Conservation (phyloP, 2,888 invertebrate genomes). For the Cosmopolites sordidus region DNA sequence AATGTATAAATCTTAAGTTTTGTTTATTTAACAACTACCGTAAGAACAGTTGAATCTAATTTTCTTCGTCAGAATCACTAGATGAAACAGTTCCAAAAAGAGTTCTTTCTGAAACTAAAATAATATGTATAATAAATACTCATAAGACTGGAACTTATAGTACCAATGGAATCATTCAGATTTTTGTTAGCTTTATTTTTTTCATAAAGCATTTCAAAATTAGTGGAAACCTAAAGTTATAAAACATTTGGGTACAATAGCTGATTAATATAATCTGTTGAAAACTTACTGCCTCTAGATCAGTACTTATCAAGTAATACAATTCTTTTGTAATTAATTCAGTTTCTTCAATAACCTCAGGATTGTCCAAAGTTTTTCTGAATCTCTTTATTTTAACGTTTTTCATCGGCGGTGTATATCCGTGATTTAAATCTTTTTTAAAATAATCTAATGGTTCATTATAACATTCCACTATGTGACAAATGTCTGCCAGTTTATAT, state of each 20-base stretch:
- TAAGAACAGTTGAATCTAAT: too few relatives aligned
- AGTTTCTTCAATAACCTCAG: constrained; percentile 65
- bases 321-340: constrained; percentile 64
- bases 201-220: constrained; percentile 32
- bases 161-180: constrained; percentile 8
- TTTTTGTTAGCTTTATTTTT: too few relatives aligned
- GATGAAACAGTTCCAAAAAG: constrained; percentile 29
- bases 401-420: constrained; percentile 65
- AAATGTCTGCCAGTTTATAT: constrained; percentile 68
- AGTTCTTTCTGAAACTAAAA: constrained; percentile 26
- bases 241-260: constrained; percentile 1
- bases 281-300: constrained; percentile 57
- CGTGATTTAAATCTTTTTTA: constrained; percentile 48
- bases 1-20: background rate
- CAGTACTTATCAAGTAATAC: constrained; percentile 58
- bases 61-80: constrained; percentile 25
- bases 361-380: constrained; percentile 56
- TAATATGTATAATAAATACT: background rate
- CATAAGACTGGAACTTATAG: constrained; percentile 24
- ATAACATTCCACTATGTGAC: constrained; percentile 57
- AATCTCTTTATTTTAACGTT: constrained; percentile 64
- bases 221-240: constrained; percentile 29
- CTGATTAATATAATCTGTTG: constrained; percentile 3
- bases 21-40: too few relatives aligned
- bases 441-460: constrained; percentile 40